Base-by-base conservation (phyloP, 2,797 vertebrate genomes). In the Enteromius argenteus region DNA sequence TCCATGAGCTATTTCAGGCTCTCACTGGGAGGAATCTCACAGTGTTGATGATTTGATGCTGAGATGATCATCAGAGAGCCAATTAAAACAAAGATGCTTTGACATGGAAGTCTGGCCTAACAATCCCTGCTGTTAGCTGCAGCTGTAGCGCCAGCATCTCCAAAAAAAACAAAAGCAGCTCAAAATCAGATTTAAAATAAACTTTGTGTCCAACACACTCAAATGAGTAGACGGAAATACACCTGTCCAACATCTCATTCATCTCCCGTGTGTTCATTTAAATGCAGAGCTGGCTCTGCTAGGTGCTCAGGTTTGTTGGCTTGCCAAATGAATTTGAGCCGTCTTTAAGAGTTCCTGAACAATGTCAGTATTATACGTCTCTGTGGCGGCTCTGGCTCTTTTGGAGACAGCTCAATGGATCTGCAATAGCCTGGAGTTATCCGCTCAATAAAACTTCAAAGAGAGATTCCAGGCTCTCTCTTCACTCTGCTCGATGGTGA, bases 381-480 rank as follows among this genome's bases (percentile, higher is more conserved):
- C 53, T 46, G 85, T 68, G 85, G 73, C 21, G 21, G 46, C 21
- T 84, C 7, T 2, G 74, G 90, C 90, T 88, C 91, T 90, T 90
- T 84, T 85, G 74, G 64, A 89, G 87, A 86, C 88, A 81, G 86
- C 90, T 86, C 85, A 89, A 87, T 85, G 90, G 88, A 88, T 88
- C 21, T 86, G 81, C 81, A 91, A 93, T 90, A 92, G 90, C 87
- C 87, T 85, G 42, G 86, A 88, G 87, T 91, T 93, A 92, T 93
- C 92, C 86, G 60, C 90, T 92, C 92, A 92, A 92, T 94, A 91
- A 91, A 93, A 91, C 92, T 92, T 94, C 93, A 94, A 93, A 94
- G 91, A 19, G 82, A 87, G 89, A 93, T 94, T 94, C 92, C 88
- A 87, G 91, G 83, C 62, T 84, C 44, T 83, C 42, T 91, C 71